These are phyloP conservation scores for Centropus unirufus DNA, from an alignment of 2,113 vertebrate genomes.

Conservation along the genomic window DNA sequence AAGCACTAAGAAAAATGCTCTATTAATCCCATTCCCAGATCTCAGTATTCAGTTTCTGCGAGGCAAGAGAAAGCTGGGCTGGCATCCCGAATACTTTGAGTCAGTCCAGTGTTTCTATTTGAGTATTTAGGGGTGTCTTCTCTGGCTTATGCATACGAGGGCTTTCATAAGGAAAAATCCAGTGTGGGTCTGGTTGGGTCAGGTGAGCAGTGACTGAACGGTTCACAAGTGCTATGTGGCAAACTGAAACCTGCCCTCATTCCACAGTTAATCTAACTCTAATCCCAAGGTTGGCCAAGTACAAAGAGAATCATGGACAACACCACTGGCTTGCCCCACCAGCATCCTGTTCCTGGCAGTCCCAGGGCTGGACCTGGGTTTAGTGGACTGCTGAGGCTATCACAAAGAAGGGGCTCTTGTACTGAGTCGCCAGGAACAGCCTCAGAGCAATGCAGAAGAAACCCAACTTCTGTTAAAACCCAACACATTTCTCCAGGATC, in stretches of 20 bases:
- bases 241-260: background rate
- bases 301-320: background rate
- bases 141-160: background rate
- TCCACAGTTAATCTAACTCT: background rate
- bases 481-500: background rate
- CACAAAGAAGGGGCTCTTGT: background rate
- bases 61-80: background rate
- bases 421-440: background rate
- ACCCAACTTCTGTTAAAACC: background rate
- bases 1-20: background rate
- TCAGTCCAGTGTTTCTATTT: background rate
- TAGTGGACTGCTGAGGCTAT: background rate
- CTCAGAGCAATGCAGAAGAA: background rate
- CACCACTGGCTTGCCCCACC: background rate
- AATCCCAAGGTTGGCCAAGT: background rate
- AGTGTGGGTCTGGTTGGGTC: too few species aligned
- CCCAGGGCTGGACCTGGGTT: background rate
- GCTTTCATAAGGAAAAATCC: background rate
- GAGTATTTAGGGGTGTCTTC: background rate
- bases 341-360: background rate
- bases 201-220: background rate
- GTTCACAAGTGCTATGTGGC: rapidly evolving
- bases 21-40: background rate
- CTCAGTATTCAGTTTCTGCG: background rate
- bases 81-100: background rate